Evolutionary conservation across 2,888 invertebrate species (phyloP), one percentile per base, ranked within the genome.

Genomic region (Calameuta idolon): DNA sequence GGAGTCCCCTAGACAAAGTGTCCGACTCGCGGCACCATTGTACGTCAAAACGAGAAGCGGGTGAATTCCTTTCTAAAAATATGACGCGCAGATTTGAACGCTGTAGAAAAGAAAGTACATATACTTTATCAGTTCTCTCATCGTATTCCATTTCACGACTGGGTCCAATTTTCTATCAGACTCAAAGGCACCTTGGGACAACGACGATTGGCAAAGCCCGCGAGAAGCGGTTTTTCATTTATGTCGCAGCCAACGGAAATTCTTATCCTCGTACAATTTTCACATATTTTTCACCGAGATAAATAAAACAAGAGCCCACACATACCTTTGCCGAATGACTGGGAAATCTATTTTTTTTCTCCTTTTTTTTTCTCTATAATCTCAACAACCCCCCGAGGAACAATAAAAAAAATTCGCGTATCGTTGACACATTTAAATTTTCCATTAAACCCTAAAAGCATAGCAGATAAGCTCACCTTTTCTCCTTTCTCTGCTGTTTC

Each of bases 401-500:
- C 31, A 11, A 37, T 34, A 73, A 34, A 69, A 79, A 34, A 80
- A 77, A 69, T 77, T 77, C 33, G 82, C 69, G 12, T 75, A 75
- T 55, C 75, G 76, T 35, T 75, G 35, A 34, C 35, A 37, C 55
- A 33, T 30, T 23, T 5, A 15, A 74, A 76, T 40, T 30, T 33
- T 23, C 23, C 40, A 9, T 55, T 55, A 55, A 2, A 23, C 40
- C 12, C 15, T 15, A 15, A 40, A 15, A 4, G 15, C 5, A 55
- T 55, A 23, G 15, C 15, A 5, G 23, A 31, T 15, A 31, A 33
- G 30, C 85, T 95, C 91, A 97, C 97, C 94, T 95, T 93, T 95
- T 96, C 81, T 97, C 97, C 90, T 97, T 97, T 86, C 96, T 93
- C 91, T 96, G 96, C 90, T 97, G 95, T 85, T 97, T 95, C 93